Percentiles rank a stretch among this genome's conserved stretches.
Evolutionary conservation across 2,113 vertebrate genomes (phyloP).

Genomic region (Saguinus midas): DNA sequence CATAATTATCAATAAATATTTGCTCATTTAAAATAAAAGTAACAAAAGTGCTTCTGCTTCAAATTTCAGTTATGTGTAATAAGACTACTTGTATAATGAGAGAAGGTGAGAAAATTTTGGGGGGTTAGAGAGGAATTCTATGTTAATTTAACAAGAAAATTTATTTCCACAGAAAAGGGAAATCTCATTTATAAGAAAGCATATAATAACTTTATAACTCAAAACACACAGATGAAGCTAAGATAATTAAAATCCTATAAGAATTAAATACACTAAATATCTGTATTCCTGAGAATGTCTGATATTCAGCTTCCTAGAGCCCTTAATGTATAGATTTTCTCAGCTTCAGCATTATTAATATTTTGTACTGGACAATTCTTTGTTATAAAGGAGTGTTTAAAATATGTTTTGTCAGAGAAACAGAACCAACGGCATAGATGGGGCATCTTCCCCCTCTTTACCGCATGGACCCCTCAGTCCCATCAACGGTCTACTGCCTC

Average conservation of each 20-base stretch:
- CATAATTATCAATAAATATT: background rate
- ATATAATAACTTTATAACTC: background rate
- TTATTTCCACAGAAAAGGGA: background rate
- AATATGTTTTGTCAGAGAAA: background rate
- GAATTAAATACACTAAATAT: background rate
- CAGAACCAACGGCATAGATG: background rate
- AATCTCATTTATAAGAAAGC: background rate
- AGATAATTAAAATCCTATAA: background rate
- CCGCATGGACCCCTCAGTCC: too few species aligned
- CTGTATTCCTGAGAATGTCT: background rate
- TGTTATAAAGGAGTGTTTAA: background rate
- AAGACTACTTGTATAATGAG: background rate
- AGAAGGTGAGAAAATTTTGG: background rate
- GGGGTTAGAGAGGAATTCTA: background rate
- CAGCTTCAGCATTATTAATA: background rate
- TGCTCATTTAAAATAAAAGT: background rate
- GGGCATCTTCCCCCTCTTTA: too few species aligned
- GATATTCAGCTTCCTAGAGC: background rate
- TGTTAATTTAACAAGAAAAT: constrained; percentile 14
- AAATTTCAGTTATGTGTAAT: background rate
- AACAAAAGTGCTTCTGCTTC: background rate
- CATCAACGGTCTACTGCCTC: too few species aligned
- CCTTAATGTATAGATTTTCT: background rate
- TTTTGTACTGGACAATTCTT: background rate
- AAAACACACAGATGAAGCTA: background rate